A percentile compares a stretch with the other conserved stretches of the same genome.
phyloP scores from a whole-genome alignment of 2,888 invertebrate genomes.

The Isotomurus palustris region DNA sequence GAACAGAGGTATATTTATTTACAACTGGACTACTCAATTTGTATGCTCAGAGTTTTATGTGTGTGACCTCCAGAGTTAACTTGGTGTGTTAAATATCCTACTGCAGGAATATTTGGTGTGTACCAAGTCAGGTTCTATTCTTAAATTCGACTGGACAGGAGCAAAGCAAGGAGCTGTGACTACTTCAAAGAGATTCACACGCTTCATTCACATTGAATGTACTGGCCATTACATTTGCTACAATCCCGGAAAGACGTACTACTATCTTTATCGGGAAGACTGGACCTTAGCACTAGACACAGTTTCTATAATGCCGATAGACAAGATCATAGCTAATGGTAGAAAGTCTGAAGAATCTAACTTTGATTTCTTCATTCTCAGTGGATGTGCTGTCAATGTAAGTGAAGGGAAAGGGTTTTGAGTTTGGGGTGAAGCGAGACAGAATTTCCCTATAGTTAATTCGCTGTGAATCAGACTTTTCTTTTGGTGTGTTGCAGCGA shows the following conservation, averaged over 20 bases:
- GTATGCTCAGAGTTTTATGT: too few species aligned
- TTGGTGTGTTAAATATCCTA: too few species aligned
- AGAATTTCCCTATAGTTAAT: background rate
- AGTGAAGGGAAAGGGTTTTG: slow-evolving; percentile 11
- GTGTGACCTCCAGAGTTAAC: too few species aligned
- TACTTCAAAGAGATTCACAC: slow-evolving; percentile 34
- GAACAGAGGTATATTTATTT: slow-evolving; percentile 29
- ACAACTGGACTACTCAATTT: too few species aligned
- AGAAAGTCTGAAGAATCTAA: slow-evolving; percentile 28
- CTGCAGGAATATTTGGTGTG: slow-evolving; percentile 41
- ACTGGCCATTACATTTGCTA: slow-evolving; percentile 36
- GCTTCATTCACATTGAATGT: slow-evolving; percentile 37
- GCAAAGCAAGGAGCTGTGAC: slow-evolving; percentile 21
- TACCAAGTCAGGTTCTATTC: slow-evolving; percentile 37
- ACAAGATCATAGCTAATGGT: slow-evolving; percentile 26
- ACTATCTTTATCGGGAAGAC: slow-evolving; percentile 40
- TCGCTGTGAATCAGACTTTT: background rate
- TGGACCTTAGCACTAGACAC: slow-evolving; percentile 40
- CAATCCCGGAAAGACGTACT: slow-evolving; percentile 38
- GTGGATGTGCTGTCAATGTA: slow-evolving; percentile 36
- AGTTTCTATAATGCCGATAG: slow-evolving; percentile 38
- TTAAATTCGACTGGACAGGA: slow-evolving; percentile 39
- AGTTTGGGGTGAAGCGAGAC: slow-evolving; percentile 5
- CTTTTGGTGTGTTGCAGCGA: slow-evolving; percentile 25
- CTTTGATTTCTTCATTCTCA: slow-evolving; percentile 40